These are phyloP conservation scores for Vireo griseus DNA, from an alignment of 2,797 vertebrate genomes.

Conservation along the genomic window DNA sequence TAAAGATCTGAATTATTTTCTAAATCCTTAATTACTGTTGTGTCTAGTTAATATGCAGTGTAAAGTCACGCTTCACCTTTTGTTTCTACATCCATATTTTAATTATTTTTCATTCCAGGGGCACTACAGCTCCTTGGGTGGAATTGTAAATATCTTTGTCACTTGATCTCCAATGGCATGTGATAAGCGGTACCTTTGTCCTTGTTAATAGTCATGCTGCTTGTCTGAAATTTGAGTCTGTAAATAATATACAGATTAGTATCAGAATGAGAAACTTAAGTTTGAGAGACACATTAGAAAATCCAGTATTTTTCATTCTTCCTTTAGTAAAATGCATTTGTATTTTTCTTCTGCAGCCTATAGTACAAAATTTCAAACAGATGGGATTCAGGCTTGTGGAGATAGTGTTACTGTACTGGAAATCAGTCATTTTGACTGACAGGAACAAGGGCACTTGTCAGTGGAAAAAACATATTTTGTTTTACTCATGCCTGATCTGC, in stretches of 20 bases:
- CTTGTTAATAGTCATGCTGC: neutral
- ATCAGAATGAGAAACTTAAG: neutral
- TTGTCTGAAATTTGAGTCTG: neutral
- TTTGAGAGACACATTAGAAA: neutral
- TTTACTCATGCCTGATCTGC: neutral
- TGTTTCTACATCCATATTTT: neutral
- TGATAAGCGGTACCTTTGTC: neutral
- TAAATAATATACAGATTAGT: neutral
- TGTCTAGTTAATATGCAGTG: neutral
- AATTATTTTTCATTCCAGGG: neutral
- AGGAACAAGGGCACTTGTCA: slow-evolving; percentile 2
- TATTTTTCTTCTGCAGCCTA: neutral
- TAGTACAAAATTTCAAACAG: slow-evolving; percentile 32
- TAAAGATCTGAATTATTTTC: neutral
- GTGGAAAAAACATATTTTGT: neutral
- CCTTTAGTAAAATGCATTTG: neutral
- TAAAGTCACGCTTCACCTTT: neutral
- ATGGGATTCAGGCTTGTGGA: slow-evolving; percentile 7
- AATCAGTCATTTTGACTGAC: slow-evolving; percentile 41
- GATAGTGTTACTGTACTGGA: neutral
- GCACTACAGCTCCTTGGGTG: neutral
- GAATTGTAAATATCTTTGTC: neutral
- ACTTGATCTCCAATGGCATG: neutral
- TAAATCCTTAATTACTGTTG: neutral
- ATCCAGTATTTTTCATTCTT: neutral